Evolutionary conservation across 2,113 vertebrate genomes (phyloP), one percentile per base, ranked within the genome.

Genomic region (Engraulis encrasicolus): DNA sequence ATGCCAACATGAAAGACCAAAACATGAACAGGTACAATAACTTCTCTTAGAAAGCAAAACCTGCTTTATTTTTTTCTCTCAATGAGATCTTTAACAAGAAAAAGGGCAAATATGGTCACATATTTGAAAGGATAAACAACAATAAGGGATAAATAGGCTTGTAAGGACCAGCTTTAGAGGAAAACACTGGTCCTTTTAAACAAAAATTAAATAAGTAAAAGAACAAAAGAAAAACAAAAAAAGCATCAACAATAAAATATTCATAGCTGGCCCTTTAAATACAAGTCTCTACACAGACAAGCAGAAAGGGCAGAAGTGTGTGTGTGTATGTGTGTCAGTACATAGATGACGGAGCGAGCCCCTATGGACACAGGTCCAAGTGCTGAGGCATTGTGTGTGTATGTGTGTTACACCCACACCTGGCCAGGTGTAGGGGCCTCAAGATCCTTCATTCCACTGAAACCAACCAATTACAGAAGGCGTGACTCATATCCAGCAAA

Each of bases 71-170:
- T 86, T 95, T 86, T 61, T 91, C 95, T 96, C 96, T 96, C 96
- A 97, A 97, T 96, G 97, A 97, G 96, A 95, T 96, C 94, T 97
- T 96, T 96, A 96, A 95, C 96, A 96, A 95, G 95, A 94, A 96
- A n/a, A 96, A 96, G 96, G 97, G 95, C 95, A 95, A 96, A 94
- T 97, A 97, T 96, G 95, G 96, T 96, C 96, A 98, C 96, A 96
- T 96, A 97, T 96, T 96, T 97, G 96, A 97, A 96, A 97, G 95
- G 95, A 96, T 95, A 96, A 96, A 96, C 94, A 95, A 95, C 94
- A 96, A 93, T 94, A 94, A 95, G 93, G 90, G 95, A 95, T 93
- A 94, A 94, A 93, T 91, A 94, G 90, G 91, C 91, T 27, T 85
- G 88, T 83, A 91, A 91, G 88, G 90, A 92, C 89, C 91, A 94